These are phyloP conservation scores for Lacerta bilineata DNA, from an alignment of 2,797 vertebrate genomes.

Conservation along the genomic window DNA sequence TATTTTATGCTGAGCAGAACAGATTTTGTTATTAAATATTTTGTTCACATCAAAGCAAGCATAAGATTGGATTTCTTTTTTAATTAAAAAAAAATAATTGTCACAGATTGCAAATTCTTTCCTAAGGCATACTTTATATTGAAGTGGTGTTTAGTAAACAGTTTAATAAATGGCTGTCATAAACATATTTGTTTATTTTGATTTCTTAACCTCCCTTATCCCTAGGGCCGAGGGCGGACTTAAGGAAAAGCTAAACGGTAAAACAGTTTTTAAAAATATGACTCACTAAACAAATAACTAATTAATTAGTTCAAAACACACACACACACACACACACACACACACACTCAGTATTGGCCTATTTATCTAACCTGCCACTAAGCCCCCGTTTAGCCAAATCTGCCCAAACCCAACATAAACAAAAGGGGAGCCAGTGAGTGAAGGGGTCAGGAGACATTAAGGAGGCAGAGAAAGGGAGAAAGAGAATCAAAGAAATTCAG, in stretches of 20 bases:
- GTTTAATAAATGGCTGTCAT: not conserved
- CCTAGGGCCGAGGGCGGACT: not conserved
- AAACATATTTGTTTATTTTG: constrained; percentile 2
- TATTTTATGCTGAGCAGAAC: constrained; percentile 22
- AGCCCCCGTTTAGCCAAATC: not conserved
- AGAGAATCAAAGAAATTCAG: not conserved
- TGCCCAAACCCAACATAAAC: not conserved
- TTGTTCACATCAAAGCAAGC: constrained; percentile 29
- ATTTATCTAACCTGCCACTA: not conserved
- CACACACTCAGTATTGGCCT: too few species aligned
- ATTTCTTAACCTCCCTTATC: constrained; percentile 4
- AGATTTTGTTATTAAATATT: constrained; percentile 42
- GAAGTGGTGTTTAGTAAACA: constrained; percentile 7
- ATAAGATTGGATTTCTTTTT: constrained; percentile 6
- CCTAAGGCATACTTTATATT: not conserved
- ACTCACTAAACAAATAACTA: not conserved
- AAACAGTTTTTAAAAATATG: too few species aligned
- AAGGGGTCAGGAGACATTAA: not conserved
- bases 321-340: too few species aligned
- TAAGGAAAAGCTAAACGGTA: not conserved
- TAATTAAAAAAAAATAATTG: not conserved
- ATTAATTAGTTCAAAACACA: not conserved
- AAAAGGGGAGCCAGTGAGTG: not conserved
- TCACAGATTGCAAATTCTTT: not conserved
- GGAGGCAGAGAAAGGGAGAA: not conserved